These are phyloP conservation scores for Syrista parreyssii DNA, from an alignment of 2,888 invertebrate genomes.

Conservation along the genomic window DNA sequence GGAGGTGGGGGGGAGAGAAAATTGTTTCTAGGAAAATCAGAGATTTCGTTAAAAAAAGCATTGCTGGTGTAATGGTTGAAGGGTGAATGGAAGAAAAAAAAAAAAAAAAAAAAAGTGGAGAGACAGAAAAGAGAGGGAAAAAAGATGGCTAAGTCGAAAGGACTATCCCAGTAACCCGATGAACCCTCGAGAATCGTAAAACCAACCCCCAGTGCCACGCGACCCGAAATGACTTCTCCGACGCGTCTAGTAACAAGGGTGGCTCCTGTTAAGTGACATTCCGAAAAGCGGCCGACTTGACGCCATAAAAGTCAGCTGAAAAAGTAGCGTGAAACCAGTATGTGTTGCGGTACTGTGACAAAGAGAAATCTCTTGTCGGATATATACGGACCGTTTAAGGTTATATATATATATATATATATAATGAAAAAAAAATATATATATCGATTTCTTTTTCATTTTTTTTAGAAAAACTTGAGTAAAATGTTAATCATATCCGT, in stretches of 20 bases:
- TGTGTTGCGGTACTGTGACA: background rate
- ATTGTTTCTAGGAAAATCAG: background rate
- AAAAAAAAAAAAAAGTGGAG: background rate
- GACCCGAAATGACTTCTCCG: slow-evolving; percentile 24
- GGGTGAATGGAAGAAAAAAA: background rate
- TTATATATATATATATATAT: too few species aligned
- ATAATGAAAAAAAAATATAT: too few species aligned
- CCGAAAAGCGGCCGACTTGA: background rate
- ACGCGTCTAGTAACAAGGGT: slow-evolving; percentile 30
- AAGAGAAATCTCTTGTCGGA: background rate
- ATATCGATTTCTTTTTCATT: too few species aligned
- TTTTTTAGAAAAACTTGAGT: background rate
- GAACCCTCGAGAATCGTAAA: slow-evolving; percentile 38
- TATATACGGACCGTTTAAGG: background rate
- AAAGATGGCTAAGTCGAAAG: background rate
- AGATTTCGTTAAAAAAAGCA: background rate
- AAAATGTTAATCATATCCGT: background rate
- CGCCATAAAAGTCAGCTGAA: background rate
- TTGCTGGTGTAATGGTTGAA: background rate
- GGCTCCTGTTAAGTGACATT: slow-evolving; percentile 12
- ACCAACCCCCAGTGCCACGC: slow-evolving; percentile 31
- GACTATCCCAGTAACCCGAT: background rate
- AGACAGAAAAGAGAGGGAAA: background rate
- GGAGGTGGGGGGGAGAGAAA: background rate
- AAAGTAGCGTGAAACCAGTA: background rate